Evolutionary conservation across 1,140 invertebrate species (phyloP).

Genomic region (Anastrepha ludens): DNA sequence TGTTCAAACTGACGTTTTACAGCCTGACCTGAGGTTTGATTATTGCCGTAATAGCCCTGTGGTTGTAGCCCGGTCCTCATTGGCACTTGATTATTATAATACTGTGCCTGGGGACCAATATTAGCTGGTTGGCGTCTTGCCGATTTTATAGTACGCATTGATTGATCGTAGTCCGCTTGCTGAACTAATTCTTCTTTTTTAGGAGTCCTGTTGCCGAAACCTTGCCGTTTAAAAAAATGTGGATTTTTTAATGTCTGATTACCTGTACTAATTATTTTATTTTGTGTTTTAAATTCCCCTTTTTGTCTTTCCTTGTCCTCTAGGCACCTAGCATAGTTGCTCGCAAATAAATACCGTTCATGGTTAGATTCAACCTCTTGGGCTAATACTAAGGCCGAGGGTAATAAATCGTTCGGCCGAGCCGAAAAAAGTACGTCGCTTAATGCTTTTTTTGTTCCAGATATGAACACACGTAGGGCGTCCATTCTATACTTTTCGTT

Average conservation of each 20-base stretch:
- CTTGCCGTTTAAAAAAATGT: slow-evolving; percentile 4
- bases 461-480: slow-evolving; percentile 56
- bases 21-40: background rate
- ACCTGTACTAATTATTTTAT: background rate
- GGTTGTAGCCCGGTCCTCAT: background rate
- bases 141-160: too few species aligned
- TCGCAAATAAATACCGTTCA: slow-evolving; percentile 58
- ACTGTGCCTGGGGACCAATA: background rate
- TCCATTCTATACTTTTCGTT: slow-evolving; percentile 56
- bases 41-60: background rate
- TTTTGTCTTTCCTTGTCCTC: slow-evolving; percentile 31
- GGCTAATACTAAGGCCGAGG: slow-evolving; percentile 57
- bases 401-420: slow-evolving; percentile 57
- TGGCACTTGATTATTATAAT: background rate
- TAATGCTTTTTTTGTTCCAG: slow-evolving; percentile 50
- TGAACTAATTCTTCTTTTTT: background rate
- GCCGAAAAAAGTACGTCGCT: slow-evolving; percentile 57
- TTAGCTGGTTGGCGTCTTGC: background rate
- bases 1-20: background rate
- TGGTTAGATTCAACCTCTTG: slow-evolving; percentile 60
- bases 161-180: background rate
- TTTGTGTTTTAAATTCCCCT: background rate
- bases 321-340: slow-evolving; percentile 55
- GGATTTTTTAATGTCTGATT: slow-evolving; percentile 12
- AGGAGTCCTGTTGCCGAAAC: background rate